phyloP scores from a whole-genome alignment of 1,140 invertebrate genomes.

The Brachionus asplanchnoidis region DNA sequence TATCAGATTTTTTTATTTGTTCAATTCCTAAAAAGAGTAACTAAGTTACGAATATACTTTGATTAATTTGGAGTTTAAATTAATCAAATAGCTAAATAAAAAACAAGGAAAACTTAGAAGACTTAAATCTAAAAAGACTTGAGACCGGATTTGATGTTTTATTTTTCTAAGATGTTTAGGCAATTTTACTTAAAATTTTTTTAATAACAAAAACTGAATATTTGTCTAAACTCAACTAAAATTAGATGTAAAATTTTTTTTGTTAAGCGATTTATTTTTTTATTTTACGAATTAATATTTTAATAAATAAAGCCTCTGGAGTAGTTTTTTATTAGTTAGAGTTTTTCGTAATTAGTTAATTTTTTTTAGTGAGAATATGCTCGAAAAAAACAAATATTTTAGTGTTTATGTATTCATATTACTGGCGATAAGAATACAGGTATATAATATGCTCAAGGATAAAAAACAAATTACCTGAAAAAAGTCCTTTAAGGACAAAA shows the following conservation, averaged over 20 bases:
- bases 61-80: background rate
- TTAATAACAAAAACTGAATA: background rate
- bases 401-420: background rate
- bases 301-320: background rate
- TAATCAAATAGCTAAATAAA: background rate
- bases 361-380: background rate
- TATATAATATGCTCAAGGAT: background rate
- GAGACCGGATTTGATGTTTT: background rate
- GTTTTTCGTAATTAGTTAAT: background rate
- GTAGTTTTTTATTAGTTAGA: background rate
- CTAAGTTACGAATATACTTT: background rate
- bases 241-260: background rate
- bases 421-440: background rate
- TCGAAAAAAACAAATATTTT: background rate
- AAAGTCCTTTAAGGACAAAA: background rate
- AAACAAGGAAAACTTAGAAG: background rate
- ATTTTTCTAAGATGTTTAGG: background rate
- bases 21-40: background rate
- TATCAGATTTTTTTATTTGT: background rate
- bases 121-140: background rate
- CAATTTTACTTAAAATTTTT: background rate
- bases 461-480: background rate
- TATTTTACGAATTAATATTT: background rate
- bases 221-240: background rate
- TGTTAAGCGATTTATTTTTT: background rate